Percentiles rank a stretch among this genome's conserved stretches.
These are phyloP conservation scores for Trochalopteron elliotii DNA, from an alignment of 2,113 vertebrate genomes.

Conservation along the genomic window DNA sequence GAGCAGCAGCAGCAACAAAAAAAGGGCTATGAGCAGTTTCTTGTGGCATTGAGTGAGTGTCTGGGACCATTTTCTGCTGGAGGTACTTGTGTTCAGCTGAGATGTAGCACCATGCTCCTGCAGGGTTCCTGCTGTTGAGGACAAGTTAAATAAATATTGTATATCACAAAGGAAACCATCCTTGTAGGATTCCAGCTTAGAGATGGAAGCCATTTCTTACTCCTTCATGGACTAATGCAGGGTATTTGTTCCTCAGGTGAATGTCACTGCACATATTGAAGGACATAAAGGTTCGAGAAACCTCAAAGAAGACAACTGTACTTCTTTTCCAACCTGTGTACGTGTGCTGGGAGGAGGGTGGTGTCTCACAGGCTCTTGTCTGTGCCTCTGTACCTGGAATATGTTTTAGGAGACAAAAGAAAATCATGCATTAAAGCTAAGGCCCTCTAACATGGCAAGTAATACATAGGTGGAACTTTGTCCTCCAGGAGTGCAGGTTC, in stretches of 20 bases:
- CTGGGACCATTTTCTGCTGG: background rate
- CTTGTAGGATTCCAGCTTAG: background rate
- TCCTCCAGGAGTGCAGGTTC: background rate
- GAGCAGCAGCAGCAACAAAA: background rate
- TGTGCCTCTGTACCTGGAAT: background rate
- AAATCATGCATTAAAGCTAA: background rate
- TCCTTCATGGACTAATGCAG: background rate
- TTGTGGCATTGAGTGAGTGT: background rate
- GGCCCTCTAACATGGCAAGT: background rate
- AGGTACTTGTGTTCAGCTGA: background rate
- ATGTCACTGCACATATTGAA: background rate
- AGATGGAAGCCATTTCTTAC: background rate
- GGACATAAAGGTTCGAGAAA: background rate
- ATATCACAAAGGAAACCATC: background rate
- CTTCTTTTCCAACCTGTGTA: background rate
- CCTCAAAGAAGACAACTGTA: background rate
- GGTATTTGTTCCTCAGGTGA: background rate
- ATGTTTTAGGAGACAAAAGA: background rate
- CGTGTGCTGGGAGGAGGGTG: rapidly evolving
- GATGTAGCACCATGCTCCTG: background rate
- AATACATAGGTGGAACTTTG: background rate
- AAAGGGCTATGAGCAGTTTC: background rate
- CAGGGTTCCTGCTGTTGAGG: background rate
- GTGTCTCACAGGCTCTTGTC: background rate
- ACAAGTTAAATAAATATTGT: background rate